Base-by-base conservation (phyloP, 2,888 invertebrate species). In the Himalopsyche tibetana region DNA sequence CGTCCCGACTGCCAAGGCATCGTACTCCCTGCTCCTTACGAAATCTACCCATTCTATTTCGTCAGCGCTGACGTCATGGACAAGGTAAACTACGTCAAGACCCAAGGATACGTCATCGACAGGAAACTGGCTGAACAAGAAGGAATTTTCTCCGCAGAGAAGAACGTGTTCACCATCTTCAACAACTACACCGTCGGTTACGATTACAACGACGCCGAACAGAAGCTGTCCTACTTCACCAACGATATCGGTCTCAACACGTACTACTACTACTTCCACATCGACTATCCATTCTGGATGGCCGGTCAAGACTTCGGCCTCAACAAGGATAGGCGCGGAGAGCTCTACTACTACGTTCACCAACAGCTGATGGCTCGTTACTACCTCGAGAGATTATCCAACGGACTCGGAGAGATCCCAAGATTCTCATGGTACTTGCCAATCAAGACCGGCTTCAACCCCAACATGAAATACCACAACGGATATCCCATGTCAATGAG, bases 31-130 rank as follows among this genome's bases (percentile, higher is more conserved):
- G 94, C 96, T 45, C 94, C 95, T 80, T 96, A 96, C 90, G 97
- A 97, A 91, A 94, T 96, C 91, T 94, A 95, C 91, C 97, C 97
- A 4, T 94, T 96, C 91, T 94, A 95, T 92, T 96, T 96, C 93
- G 95, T 96, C 90, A 95, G 95, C 91, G 92, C 94, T 89, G 94
- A 96, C 89, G 93, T 96, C 89, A 95, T 97, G 89, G 94, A 95
- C 90, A 94, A 95, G 89, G 96, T 95, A 0, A 93, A 95, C 89
- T 92, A 94, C 90, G 93, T 95, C 91, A 94, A 94, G 90, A 94
- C 94, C 93, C 94, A 94, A 89, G 95, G 94, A 83, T 94, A 94
- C 55, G 92, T 92, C 88, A 90, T 92, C 55, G 93, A 94, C 89
- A 94, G 94, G 15, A 91, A 93, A 83, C 90, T 94, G 88, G 90